Evolutionary conservation across 2,797 vertebrate genomes (phyloP).

Genomic region (Crenuchus spilurus): DNA sequence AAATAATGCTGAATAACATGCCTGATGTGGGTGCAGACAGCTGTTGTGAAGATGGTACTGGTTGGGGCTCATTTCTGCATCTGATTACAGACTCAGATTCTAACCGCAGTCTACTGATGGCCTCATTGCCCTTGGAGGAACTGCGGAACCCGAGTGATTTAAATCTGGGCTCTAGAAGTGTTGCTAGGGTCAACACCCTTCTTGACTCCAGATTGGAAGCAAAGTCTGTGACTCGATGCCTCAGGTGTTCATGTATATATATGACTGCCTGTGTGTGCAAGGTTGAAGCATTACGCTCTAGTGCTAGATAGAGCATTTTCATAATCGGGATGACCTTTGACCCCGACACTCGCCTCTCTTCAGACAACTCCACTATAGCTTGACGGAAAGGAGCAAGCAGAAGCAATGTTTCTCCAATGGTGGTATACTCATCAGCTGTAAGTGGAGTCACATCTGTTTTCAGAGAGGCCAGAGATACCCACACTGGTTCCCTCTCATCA

Average conservation of each 20-base stretch:
- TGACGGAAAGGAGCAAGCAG: constrained; percentile 39
- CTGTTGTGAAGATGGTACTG: constrained; percentile 17
- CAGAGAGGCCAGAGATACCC: no score
- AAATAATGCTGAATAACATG: constrained; percentile 11
- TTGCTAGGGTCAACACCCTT: constrained; percentile 27
- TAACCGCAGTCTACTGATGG: constrained; percentile 25
- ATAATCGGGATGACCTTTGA: constrained; percentile 38
- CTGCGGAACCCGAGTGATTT: constrained; percentile 26
- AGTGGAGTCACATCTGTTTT: no score
- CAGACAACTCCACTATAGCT: constrained; percentile 47
- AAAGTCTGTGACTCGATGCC: constrained; percentile 27
- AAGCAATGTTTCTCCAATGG: not conserved
- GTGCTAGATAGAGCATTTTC: constrained; percentile 32
- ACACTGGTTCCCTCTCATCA: constrained; percentile 1
- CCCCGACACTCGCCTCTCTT: constrained; percentile 40
- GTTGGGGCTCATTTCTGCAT: not conserved
- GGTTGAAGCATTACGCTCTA: constrained; percentile 24
- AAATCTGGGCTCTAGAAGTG: constrained; percentile 15
- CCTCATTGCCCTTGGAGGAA: constrained; percentile 23
- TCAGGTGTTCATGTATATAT: constrained; percentile 18
- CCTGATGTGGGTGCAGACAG: constrained; percentile 21
- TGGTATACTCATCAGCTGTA: no score
- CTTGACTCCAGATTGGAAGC: constrained; percentile 9
- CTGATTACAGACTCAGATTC: constrained; percentile 15
- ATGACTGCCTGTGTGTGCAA: not conserved